A percentile compares a stretch with the other conserved stretches of the same genome.
Conservation (phyloP, 1,140 invertebrate species). For the Lamellibrachia luymesi region DNA sequence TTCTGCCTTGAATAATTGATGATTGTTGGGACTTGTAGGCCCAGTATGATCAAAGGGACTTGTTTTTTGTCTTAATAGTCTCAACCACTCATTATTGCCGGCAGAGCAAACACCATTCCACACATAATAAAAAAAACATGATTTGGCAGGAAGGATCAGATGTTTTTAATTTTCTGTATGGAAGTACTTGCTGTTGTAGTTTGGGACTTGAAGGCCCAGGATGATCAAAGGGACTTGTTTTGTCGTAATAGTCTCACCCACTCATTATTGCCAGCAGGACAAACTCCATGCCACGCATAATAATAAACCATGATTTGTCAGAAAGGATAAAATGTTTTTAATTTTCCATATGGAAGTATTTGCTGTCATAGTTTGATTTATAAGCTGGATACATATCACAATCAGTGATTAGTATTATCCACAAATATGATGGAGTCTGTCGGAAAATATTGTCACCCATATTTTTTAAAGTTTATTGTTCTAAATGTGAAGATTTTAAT, state of each 20-base stretch:
- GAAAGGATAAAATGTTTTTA: constrained; percentile 25
- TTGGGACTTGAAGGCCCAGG: not conserved
- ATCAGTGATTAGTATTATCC: not conserved
- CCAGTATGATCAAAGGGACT: not conserved
- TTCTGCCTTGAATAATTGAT: constrained; percentile 5
- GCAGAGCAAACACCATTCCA: not conserved
- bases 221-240: not conserved
- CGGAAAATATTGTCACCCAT: not conserved
- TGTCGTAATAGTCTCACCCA: not conserved
- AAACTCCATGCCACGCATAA: not conserved
- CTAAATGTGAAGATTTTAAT: not conserved
- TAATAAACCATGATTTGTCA: not conserved
- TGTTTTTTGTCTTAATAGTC: not conserved
- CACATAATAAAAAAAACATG: not conserved
- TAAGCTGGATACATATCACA: not conserved
- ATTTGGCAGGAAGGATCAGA: constrained; percentile 7
- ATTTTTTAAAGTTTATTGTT: not conserved
- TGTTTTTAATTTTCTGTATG: constrained; percentile 25
- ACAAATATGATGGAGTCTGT: not conserved
- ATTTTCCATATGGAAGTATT: constrained; percentile 23
- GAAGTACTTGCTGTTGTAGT: constrained; percentile 20
- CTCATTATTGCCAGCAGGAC: not conserved
- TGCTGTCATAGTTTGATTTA: not conserved
- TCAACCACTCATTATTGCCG: not conserved
- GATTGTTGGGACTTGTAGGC: not conserved